Base-by-base conservation (phyloP, 30 jellyfish, hydroid and myxozoan species). In the Turritopsis dohrnii region DNA sequence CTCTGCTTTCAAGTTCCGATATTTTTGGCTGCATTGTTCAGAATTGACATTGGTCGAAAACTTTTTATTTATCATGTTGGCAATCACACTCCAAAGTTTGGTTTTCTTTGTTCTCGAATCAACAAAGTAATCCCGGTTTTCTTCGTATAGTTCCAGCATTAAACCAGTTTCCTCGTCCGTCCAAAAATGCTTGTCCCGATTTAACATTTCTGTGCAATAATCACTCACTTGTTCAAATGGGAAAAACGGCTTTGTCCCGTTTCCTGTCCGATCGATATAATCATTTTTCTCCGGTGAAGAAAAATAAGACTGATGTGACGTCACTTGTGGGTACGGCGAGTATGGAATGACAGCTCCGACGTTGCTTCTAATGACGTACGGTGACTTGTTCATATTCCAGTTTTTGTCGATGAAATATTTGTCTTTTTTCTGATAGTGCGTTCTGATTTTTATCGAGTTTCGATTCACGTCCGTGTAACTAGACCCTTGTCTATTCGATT, bases 11-110 rank as follows among this genome's bases (percentile, higher is more conserved):
- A 80, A 52, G 28, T 80, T 80, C 18, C 87, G 79, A 65, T 53
- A 80, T 26, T 80, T 80, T 65, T 80, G 87, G n/a, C 87, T 80
- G 79, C 87, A 80, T 80, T 80, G 87, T 26, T 80, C 87, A 21
- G 87, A 65, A 65, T 80, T 80, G 41, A 80, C 87, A 18, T 54
- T 53, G 21, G 87, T 80, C 54, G 53, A 22, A 52, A 80, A 80
- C 29, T 54, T 21, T 80, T 80, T 80, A 27, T 80, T 80, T 21
- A 80, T 71, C 80, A 80, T 80, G 79, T 53, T 71, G 54, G 87
- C 87, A 17, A 80, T 80, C 21, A 80, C 79, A 1, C 84, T 80
- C 87, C 87, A 80, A 53, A 80, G 52, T 53, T 80, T 80, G 9
- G 87, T 80, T 3, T 80, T 80, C 79, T 80, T 80, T n/a, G 87